Conservation (phyloP, 2,113 vertebrate species). For the Notechis scutatus region DNA sequence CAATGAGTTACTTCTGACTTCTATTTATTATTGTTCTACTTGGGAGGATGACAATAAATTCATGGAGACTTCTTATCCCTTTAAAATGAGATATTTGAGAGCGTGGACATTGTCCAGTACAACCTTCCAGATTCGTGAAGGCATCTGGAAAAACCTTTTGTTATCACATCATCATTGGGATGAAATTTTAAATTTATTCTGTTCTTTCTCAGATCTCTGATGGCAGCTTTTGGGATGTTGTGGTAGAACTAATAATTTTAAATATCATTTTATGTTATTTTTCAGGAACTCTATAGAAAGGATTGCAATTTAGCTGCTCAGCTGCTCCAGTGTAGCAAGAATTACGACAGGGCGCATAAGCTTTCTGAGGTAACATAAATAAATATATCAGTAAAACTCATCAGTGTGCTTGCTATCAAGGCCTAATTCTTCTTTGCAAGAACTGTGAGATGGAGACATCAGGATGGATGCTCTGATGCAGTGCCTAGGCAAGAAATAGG, state of each 20-base stretch:
- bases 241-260: slow-evolving; percentile 30
- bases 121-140: background rate
- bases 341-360: slow-evolving; percentile 85
- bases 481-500: background rate
- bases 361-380: slow-evolving; percentile 85
- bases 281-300: slow-evolving; percentile 92
- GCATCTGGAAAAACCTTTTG: background rate
- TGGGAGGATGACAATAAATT: background rate
- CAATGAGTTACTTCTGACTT: background rate
- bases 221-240: background rate
- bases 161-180: background rate
- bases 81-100: background rate
- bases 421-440: background rate
- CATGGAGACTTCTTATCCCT: background rate
- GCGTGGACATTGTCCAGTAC: background rate
- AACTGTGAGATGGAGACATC: background rate
- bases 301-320: slow-evolving; percentile 95
- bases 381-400: background rate
- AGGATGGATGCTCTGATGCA: background rate
- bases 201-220: slow-evolving; percentile 7
- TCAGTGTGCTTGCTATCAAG: background rate
- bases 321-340: slow-evolving; percentile 93
- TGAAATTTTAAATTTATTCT: slow-evolving; percentile 2
- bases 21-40: background rate
- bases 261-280: slow-evolving; percentile 45